Conservation (phyloP, 2,888 invertebrate genomes). For the Norana najaformis region DNA sequence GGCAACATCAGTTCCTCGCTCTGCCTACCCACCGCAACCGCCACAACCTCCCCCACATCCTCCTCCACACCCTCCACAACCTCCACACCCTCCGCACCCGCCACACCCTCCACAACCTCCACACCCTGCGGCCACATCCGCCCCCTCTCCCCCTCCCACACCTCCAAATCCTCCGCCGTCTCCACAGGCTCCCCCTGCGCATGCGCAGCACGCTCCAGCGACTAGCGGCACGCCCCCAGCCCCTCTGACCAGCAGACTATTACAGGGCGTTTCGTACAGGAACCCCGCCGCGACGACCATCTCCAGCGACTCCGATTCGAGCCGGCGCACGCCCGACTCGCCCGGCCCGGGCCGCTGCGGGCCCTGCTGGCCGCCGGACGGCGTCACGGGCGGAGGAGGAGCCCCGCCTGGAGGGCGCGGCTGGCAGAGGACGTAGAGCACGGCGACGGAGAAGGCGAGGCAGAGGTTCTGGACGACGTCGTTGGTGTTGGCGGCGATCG, state of each 20-base stretch:
- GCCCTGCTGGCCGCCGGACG: slow-evolving; percentile 31
- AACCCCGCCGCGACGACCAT: slow-evolving; percentile 64
- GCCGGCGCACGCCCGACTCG: slow-evolving; percentile 43
- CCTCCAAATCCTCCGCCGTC: slow-evolving; percentile 42
- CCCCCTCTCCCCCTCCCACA: slow-evolving; percentile 46
- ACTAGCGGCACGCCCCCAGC: not conserved
- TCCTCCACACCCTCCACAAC: slow-evolving; percentile 45
- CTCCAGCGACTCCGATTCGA: slow-evolving; percentile 55
- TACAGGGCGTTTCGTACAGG: slow-evolving; percentile 58
- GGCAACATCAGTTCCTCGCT: not conserved
- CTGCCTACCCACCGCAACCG: not conserved
- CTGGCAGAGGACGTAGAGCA: slow-evolving; percentile 65
- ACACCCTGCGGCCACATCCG: slow-evolving; percentile 36
- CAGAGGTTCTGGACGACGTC: slow-evolving; percentile 64
- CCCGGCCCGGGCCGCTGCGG: not conserved
- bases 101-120: slow-evolving; percentile 47
- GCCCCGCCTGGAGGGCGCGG: slow-evolving; percentile 54
- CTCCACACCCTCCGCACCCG: slow-evolving; percentile 46
- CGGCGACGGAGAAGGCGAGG: slow-evolving; percentile 63
- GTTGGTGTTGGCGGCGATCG: slow-evolving; percentile 47
- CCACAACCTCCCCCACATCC: slow-evolving; percentile 1
- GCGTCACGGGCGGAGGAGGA: slow-evolving; percentile 2
- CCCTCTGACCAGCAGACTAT: slow-evolving; percentile 50
- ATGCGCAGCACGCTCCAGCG: slow-evolving; percentile 48
- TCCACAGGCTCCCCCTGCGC: slow-evolving; percentile 50